phyloP scores from a whole-genome alignment of 2,113 vertebrate genomes.

The Pachycephala philippinensis region DNA sequence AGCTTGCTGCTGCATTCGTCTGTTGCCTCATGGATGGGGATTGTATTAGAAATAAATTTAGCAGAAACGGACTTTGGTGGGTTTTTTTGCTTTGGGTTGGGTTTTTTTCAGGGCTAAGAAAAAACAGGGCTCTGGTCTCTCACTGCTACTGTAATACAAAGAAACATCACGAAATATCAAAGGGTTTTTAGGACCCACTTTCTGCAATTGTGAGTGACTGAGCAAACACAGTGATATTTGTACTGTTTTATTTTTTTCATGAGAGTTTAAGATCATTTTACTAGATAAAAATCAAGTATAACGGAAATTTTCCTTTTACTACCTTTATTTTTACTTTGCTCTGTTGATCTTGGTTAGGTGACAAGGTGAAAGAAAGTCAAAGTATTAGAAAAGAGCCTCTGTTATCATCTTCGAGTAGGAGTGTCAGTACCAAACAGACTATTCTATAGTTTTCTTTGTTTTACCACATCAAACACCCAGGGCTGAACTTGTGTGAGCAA shows the following conservation, averaged over 20 bases:
- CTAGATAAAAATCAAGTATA: constrained; percentile 32
- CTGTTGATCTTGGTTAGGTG: neutral
- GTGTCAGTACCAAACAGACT: neutral
- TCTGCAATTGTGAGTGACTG: neutral
- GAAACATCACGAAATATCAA: neutral
- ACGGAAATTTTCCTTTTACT: neutral
- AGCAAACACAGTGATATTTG: constrained; percentile 19
- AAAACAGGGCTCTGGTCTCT: neutral
- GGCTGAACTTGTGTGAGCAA: neutral
- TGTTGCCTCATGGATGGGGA: neutral
- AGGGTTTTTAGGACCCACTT: neutral
- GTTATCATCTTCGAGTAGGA: neutral
- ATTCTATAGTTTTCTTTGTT: neutral
- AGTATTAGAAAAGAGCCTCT: neutral
- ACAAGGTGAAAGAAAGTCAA: constrained; percentile 23
- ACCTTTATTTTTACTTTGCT: neutral
- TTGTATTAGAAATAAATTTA: neutral
- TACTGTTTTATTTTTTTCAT: neutral
- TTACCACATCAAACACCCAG: neutral
- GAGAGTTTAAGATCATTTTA: neutral
- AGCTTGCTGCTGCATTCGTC: neutral
- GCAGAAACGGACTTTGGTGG: neutral
- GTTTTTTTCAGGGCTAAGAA: neutral
- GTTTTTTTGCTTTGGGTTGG: neutral
- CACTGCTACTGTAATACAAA: neutral